Conservation (phyloP, 2,888 invertebrate genomes). For the Sinelater perroti region DNA sequence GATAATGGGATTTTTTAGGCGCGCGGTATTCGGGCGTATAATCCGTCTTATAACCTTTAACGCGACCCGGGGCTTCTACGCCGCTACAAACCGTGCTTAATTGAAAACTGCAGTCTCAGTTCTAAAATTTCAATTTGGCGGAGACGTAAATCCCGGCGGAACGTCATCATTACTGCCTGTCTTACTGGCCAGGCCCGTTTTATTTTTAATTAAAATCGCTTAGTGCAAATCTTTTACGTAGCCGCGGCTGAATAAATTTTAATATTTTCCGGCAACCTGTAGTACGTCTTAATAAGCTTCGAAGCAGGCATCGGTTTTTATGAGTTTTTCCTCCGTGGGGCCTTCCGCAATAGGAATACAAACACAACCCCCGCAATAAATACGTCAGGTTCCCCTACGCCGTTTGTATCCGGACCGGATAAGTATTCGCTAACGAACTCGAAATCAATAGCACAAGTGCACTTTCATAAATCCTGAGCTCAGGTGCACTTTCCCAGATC, state of each 20-base stretch:
- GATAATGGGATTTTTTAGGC: constrained; percentile 36
- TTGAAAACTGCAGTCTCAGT: constrained; percentile 36
- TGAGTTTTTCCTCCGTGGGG: constrained; percentile 1
- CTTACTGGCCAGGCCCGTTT: constrained; percentile 35
- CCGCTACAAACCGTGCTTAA: constrained; percentile 36
- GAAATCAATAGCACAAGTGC: constrained; percentile 36
- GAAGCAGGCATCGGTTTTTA: constrained; percentile 18
- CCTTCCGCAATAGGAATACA: constrained; percentile 10
- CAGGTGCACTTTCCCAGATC: constrained; percentile 39
- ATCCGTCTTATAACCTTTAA: constrained; percentile 36
- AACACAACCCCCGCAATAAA: constrained; percentile 27
- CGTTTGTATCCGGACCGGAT: constrained; percentile 25
- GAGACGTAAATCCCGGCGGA: constrained; percentile 37
- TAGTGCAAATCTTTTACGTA: constrained; percentile 31
- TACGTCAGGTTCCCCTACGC: constrained; percentile 30
- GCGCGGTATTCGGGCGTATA: constrained; percentile 31
- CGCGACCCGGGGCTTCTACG: constrained; percentile 30
- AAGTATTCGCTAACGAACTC: constrained; percentile 37
- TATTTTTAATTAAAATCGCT: constrained; percentile 36
- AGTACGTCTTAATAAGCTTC: constrained; percentile 5
- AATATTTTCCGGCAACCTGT: constrained; percentile 21
- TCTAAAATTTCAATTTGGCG: constrained; percentile 36
- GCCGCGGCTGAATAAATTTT: constrained; percentile 18
- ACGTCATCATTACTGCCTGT: constrained; percentile 35
- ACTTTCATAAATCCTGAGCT: constrained; percentile 34